These are phyloP conservation scores for Diarsia mendica DNA, from an alignment of 2,888 invertebrate genomes.

Conservation along the genomic window DNA sequence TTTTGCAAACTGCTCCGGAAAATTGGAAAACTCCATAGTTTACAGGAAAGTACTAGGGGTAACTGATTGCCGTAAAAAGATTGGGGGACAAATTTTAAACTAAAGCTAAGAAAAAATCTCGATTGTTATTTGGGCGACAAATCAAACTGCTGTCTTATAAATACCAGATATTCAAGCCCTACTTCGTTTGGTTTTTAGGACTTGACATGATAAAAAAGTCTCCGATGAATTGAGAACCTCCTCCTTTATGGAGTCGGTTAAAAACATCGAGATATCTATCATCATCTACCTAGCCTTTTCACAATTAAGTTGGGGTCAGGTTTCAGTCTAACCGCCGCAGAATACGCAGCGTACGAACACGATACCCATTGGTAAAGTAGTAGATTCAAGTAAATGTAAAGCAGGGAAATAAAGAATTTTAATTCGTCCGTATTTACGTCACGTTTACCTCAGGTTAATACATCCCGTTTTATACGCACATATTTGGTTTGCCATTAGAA, in stretches of 20 bases:
- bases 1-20: slow-evolving; percentile 45
- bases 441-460: not conserved
- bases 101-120: not conserved
- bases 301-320: no score
- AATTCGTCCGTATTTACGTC: not conserved
- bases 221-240: no score
- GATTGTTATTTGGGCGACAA: not conserved
- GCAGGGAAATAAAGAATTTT: no score
- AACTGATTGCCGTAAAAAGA: slow-evolving; percentile 24
- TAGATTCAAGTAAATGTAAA: no score
- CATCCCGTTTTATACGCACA: not conserved
- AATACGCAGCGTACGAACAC: no score
- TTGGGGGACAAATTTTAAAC: not conserved
- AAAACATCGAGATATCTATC: no score
- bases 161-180: not conserved
- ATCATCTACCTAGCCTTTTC: no score
- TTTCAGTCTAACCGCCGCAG: no score
- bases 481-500: not conserved
- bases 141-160: not conserved
- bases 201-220: not conserved
- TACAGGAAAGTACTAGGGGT: slow-evolving; percentile 30
- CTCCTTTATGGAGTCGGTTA: no score
- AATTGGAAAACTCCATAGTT: slow-evolving; percentile 54
- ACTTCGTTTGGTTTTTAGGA: not conserved
- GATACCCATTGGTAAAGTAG: no score